Conservation (phyloP, 2,888 invertebrate genomes). For the Cheilosia urbana region DNA sequence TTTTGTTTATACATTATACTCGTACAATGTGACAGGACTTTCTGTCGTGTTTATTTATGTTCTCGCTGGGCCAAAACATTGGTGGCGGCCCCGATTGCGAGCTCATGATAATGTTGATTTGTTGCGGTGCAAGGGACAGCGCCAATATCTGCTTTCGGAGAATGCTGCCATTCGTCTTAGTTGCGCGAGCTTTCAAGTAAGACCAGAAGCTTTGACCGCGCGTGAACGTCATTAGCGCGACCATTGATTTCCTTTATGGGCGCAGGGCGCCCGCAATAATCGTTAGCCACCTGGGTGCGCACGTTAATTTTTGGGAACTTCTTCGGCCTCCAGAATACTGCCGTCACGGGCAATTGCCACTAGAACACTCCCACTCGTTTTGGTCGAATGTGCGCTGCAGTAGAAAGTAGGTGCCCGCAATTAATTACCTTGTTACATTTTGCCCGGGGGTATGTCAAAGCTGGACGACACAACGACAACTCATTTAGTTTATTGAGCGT, state of each 20-base stretch:
- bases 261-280: slow-evolving; percentile 5
- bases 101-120: slow-evolving; percentile 68
- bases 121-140: slow-evolving; percentile 31
- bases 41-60: slow-evolving; percentile 68
- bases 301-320: slow-evolving; percentile 53
- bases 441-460: slow-evolving; percentile 10
- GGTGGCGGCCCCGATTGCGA: slow-evolving; percentile 39
- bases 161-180: slow-evolving; percentile 27
- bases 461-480: slow-evolving; percentile 29
- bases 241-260: not conserved
- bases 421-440: slow-evolving; percentile 58
- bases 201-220: slow-evolving; percentile 46
- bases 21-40: slow-evolving; percentile 57
- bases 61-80: slow-evolving; percentile 56
- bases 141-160: not conserved
- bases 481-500: slow-evolving; percentile 71
- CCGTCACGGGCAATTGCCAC: slow-evolving; percentile 61
- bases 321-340: slow-evolving; percentile 5
- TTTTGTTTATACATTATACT: slow-evolving; percentile 14
- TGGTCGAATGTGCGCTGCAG: slow-evolving; percentile 19
- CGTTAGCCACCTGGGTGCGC: slow-evolving; percentile 36
- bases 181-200: slow-evolving; percentile 16
- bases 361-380: slow-evolving; percentile 17
- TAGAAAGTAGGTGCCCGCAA: not conserved
- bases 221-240: slow-evolving; percentile 32